Evolutionary conservation across 2,113 vertebrate species (phyloP).

Genomic region (Menura novaehollandiae): DNA sequence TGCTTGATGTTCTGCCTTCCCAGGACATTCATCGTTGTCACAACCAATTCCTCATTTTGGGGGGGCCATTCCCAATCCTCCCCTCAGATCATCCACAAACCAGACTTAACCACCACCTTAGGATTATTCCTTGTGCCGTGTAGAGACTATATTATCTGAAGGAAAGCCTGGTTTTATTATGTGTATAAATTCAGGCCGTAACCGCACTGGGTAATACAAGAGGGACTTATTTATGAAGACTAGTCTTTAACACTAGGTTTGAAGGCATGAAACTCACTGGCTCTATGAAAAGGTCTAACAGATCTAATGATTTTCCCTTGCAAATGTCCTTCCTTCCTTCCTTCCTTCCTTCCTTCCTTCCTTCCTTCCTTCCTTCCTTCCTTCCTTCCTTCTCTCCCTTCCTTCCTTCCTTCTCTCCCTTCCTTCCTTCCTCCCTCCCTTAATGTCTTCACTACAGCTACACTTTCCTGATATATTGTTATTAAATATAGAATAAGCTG

Average conservation of each 20-base stretch:
- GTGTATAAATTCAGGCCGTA: not conserved
- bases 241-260: not conserved
- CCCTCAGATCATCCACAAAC: not conserved
- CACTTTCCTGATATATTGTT: not conserved
- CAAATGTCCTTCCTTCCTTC: not conserved
- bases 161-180: not conserved
- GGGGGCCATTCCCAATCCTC: not conserved
- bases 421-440: not conserved
- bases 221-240: not conserved
- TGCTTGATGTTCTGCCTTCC: not conserved
- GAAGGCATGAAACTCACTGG: not conserved
- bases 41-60: not conserved
- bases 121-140: accelerated
- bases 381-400: too few relatives aligned
- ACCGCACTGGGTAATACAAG: not conserved
- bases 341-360: not conserved
- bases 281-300: not conserved
- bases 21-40: not conserved
- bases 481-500: not conserved
- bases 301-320: not conserved
- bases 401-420: not conserved
- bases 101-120: not conserved
- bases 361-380: not conserved
- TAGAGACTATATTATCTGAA: not conserved
- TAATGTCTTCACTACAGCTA: not conserved